phyloP scores from a whole-genome alignment of 2,888 invertebrate genomes.

The Isotomurus palustris region DNA sequence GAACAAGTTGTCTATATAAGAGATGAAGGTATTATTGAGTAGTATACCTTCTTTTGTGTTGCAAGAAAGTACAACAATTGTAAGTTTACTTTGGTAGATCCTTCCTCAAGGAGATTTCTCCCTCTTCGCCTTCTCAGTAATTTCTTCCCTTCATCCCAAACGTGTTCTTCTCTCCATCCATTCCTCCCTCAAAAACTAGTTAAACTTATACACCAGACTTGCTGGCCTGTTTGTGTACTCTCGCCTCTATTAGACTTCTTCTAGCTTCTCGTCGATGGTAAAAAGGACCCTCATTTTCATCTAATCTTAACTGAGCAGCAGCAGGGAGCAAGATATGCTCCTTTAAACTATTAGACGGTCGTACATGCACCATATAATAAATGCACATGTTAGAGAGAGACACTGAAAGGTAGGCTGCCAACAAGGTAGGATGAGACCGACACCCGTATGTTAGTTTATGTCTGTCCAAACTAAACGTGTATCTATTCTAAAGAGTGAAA shows the following conservation, averaged over 20 bases:
- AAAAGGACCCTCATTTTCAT: constrained; percentile 5
- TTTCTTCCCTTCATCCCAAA: background rate
- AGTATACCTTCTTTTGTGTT: background rate
- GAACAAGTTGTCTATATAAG: background rate
- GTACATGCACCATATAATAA: too few relatives aligned
- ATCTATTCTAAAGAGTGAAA: too few relatives aligned
- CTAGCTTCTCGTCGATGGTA: background rate
- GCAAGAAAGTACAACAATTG: background rate
- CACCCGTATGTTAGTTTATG: too few relatives aligned
- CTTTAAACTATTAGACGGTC: background rate
- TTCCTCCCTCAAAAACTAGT: background rate
- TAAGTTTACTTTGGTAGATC: constrained; percentile 3
- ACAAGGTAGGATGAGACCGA: too few relatives aligned
- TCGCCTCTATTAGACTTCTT: background rate
- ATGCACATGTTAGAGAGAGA: too few relatives aligned
- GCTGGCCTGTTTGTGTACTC: background rate
- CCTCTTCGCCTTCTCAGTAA: background rate
- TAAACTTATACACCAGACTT: background rate
- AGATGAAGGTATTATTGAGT: background rate
- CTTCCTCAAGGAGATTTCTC: constrained; percentile 11
- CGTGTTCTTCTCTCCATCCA: background rate
- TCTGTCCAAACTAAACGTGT: too few relatives aligned
- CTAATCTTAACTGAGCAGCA: constrained; percentile 1
- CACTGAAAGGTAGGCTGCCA: too few relatives aligned
- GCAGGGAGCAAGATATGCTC: too few relatives aligned